Conservation (phyloP, 2,888 invertebrate species). For the Galerucella nymphaeae region DNA sequence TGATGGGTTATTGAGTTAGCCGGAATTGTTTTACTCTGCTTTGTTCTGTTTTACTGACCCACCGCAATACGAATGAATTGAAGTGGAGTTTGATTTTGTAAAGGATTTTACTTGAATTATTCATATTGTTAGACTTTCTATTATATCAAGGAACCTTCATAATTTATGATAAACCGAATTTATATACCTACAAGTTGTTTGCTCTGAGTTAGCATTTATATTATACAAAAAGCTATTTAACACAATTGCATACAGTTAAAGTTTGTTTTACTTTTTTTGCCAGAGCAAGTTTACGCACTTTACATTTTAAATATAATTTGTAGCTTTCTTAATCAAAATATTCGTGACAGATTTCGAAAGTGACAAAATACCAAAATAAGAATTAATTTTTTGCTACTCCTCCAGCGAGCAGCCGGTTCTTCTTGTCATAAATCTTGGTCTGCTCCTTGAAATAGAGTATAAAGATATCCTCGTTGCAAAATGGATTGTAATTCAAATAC, state of each 20-base stretch:
- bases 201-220: too few species aligned
- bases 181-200: too few species aligned
- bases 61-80: background rate
- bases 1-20: conserved; percentile 15
- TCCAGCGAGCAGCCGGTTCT: conserved; percentile 21
- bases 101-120: background rate
- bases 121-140: background rate
- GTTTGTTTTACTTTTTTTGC: too few species aligned
- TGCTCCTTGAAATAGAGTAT: conserved; percentile 19
- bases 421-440: conserved; percentile 26
- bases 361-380: conserved; percentile 10
- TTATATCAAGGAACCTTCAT: background rate
- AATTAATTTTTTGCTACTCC: conserved; percentile 16
- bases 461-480: conserved; percentile 43
- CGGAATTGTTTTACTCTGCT: background rate
- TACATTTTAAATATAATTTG: background rate
- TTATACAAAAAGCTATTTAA: too few species aligned
- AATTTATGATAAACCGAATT: background rate
- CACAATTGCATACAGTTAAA: too few species aligned
- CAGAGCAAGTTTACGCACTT: too few species aligned
- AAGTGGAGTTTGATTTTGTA: background rate
- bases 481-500: conserved; percentile 54
- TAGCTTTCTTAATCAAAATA: conserved; percentile 6
- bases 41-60: background rate
- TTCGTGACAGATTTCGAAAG: background rate